Evolutionary conservation across 2,113 vertebrate genomes (phyloP).

Genomic region (Ginglymostoma cirratum): DNA sequence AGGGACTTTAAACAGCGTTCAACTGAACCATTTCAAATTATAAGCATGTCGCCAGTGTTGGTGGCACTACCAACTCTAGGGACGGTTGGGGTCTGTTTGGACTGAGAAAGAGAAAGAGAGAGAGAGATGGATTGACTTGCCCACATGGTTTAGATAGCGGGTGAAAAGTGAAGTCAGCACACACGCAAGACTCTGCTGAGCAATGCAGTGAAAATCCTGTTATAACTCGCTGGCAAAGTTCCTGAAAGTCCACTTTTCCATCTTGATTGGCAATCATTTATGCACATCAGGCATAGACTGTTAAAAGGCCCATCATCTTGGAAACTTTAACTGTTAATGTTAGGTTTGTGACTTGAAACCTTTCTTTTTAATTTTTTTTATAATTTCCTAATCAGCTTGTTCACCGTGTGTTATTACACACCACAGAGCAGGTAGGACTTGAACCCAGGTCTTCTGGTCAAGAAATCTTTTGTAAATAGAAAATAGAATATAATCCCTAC

Average conservation of each 20-base stretch:
- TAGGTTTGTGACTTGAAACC: background rate
- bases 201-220: background rate
- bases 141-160: background rate
- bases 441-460: no score
- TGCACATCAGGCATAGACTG: background rate
- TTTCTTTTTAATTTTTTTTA: no score
- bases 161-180: background rate
- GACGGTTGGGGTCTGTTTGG: background rate
- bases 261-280: background rate
- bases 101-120: background rate
- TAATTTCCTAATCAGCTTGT: no score
- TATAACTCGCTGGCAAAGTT: no score
- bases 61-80: background rate
- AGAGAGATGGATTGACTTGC: background rate
- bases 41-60: background rate
- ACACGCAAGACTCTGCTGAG: background rate
- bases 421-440: no score
- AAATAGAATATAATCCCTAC: background rate
- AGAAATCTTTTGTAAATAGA: no score
- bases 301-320: background rate
- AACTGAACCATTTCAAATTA: background rate
- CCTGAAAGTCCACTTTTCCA: background rate
- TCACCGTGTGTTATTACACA: no score
- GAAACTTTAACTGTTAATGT: background rate
- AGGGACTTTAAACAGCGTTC: background rate